Evolutionary conservation across 2,113 vertebrate species (phyloP), one percentile per base, ranked within the genome.

Genomic region (Eulemur macaco): DNA sequence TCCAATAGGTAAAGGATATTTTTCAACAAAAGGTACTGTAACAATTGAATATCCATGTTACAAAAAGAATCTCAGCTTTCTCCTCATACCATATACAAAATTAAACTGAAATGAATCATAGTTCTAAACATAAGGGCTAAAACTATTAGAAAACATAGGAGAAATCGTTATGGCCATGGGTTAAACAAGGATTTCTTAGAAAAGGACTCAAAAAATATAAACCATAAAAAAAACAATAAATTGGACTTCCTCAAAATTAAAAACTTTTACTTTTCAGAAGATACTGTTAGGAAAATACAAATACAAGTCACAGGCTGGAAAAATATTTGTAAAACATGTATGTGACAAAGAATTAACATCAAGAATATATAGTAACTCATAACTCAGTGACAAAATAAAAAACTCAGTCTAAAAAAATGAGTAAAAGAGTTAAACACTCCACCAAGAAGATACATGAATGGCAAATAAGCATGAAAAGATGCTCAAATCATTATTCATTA

Each of bases 101-200:
- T 66, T 94, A 83, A 73, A 85, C 3, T 83, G 56, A 86, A 96
- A 68, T 90, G 15, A 15, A 64, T 56, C 11, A 76, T 0, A 82
- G 52, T 87, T 34, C 25, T 90, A 56, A 73, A 71, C 3, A 42
- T 54, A 31, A 89, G 73, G 66, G 89, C 20, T 92, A 73, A 92
- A 92, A 85, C 45, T 76, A 66, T 54, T 74, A 92, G 66, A 85
- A 90, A 86, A 69, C 18, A 64, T 1, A 80, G 29, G 18, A 47
- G 69, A 78, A 84, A 74, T 56, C 25, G 78, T 92, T 76, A 81
- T 77, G 66, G 74, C 52, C 29, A 73, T 60, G 11, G 31, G 76
- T 63, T 78, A 90, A 78, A 23, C 29, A 96, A 91, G 68, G 17
- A 87, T 74, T 94, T 66, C 60, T 91, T 39, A 91, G 69, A 60